Conservation (phyloP, 2,888 invertebrate genomes). For the Lymantria dispar region DNA sequence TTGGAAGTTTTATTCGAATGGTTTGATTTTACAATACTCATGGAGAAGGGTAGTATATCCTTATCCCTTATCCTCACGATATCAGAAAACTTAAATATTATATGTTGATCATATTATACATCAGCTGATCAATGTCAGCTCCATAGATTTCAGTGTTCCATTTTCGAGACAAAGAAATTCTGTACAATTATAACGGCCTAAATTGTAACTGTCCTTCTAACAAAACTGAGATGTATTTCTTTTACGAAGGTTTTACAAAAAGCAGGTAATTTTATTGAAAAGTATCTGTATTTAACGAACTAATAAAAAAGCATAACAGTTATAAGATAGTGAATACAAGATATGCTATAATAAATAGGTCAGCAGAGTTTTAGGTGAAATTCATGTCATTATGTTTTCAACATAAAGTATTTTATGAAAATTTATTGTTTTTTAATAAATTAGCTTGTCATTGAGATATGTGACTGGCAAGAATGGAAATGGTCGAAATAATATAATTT, state of each 20-base stretch:
- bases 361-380: slow-evolving; percentile 55
- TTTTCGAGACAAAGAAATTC: slow-evolving; percentile 68
- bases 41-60: too few relatives aligned
- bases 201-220: slow-evolving; percentile 78
- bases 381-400: slow-evolving; percentile 71
- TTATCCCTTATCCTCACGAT: too few relatives aligned
- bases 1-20: too few relatives aligned
- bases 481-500: slow-evolving; percentile 35
- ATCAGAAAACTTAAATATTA: too few relatives aligned
- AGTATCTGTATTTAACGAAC: slow-evolving; percentile 54
- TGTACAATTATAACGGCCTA: slow-evolving; percentile 82
- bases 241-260: slow-evolving; percentile 62
- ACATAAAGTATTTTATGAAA: slow-evolving; percentile 49
- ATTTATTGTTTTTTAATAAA: slow-evolving; percentile 77
- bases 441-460: slow-evolving; percentile 39
- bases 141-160: slow-evolving; percentile 43
- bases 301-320: slow-evolving; percentile 63
- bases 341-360: slow-evolving; percentile 74
- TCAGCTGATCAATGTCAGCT: slow-evolving; percentile 23
- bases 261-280: slow-evolving; percentile 75
- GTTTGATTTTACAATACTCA: too few relatives aligned
- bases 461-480: slow-evolving; percentile 38
- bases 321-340: slow-evolving; percentile 57
- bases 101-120: too few relatives aligned
- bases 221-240: slow-evolving; percentile 64